phyloP scores from a whole-genome alignment of 2,888 invertebrate species.

The Glyphotaelius pellucidus region DNA sequence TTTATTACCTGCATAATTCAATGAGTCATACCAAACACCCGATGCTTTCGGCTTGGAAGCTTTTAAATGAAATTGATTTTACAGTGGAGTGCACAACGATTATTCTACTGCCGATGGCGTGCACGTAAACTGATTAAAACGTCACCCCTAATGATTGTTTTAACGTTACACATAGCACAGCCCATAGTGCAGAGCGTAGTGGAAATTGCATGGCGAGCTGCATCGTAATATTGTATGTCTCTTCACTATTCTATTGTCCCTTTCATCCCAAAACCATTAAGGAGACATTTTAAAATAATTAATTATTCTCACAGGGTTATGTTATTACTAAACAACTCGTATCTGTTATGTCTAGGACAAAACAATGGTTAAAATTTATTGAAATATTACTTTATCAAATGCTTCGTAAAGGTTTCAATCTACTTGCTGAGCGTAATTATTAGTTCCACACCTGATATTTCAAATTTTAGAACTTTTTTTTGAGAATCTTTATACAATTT shows the following conservation, averaged over 20 bases:
- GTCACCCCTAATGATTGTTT: neutral
- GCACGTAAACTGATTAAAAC: neutral
- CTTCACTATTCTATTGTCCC: too few relatives aligned
- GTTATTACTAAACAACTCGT: neutral
- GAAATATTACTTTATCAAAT: too few relatives aligned
- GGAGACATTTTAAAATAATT: neutral
- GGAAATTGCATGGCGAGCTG: neutral
- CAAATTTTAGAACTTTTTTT: neutral
- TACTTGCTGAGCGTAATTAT: too few relatives aligned
- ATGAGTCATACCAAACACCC: neutral
- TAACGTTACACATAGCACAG: neutral
- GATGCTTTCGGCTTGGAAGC: neutral
- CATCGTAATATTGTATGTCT: neutral
- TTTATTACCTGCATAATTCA: neutral
- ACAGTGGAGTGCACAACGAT: neutral
- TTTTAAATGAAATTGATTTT: neutral
- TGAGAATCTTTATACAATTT: neutral
- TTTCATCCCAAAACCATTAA: neutral
- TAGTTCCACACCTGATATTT: neutral
- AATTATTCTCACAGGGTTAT: neutral
- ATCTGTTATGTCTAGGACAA: neutral
- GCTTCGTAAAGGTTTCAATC: neutral
- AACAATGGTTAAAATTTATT: neutral
- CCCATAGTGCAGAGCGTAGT: neutral
- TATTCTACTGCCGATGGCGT: neutral